phyloP scores from a whole-genome alignment of 1,140 invertebrate species.

The Bombus polaris region DNA sequence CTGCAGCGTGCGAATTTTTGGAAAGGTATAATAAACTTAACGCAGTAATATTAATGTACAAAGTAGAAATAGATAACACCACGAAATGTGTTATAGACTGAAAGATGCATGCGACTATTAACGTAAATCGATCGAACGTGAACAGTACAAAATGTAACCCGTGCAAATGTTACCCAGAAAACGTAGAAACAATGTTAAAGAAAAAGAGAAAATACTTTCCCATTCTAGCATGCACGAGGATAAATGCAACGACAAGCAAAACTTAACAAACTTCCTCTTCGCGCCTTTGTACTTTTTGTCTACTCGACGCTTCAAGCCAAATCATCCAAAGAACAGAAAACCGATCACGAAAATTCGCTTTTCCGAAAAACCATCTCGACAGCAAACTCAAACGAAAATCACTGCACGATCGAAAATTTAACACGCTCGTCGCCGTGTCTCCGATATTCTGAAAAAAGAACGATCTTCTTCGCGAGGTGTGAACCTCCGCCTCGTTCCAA shows the following conservation, averaged over 20 bases:
- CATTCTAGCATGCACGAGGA: neutral
- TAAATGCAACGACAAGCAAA: neutral
- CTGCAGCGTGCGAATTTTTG: neutral
- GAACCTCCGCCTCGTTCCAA: neutral
- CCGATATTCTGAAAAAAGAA: too few relatives aligned
- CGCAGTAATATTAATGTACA: too few relatives aligned
- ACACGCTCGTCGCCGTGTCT: too few relatives aligned
- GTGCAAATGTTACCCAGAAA: neutral
- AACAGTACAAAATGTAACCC: neutral
- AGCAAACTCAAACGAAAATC: too few relatives aligned
- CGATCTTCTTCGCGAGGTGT: neutral
- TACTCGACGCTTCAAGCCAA: too few relatives aligned
- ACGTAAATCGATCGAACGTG: neutral
- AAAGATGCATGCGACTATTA: neutral
- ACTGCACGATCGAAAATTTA: too few relatives aligned
- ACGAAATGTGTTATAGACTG: neutral
- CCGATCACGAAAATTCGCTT: too few relatives aligned
- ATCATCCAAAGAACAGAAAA: too few relatives aligned
- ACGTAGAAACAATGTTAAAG: neutral
- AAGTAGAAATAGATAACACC: neutral
- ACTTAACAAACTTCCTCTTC: neutral
- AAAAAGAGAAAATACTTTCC: neutral
- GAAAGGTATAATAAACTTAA: accelerated
- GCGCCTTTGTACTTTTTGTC: too few relatives aligned
- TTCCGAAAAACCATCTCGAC: too few relatives aligned